These are phyloP conservation scores for Platichthys stellatus DNA, from an alignment of 2,113 vertebrate genomes.

Conservation along the genomic window DNA sequence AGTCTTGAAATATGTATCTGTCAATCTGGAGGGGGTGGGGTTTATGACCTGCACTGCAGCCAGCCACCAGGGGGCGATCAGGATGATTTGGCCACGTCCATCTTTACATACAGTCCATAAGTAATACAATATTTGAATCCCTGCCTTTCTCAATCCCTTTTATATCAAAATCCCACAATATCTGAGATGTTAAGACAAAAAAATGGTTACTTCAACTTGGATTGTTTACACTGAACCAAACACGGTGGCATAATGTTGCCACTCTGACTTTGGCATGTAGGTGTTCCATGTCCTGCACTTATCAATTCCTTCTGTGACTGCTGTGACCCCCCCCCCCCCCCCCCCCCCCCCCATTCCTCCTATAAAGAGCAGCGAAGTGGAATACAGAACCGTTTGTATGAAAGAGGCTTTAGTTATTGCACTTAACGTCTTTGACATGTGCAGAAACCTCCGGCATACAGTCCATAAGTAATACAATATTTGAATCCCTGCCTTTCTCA, in stretches of 20 bases:
- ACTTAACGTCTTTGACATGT: constrained; percentile 50
- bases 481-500: too few relatives aligned
- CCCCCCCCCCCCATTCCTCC: neutral
- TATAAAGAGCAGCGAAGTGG: neutral
- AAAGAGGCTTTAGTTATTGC: constrained; percentile 14
- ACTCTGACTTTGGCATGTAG: neutral
- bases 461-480: too few relatives aligned
- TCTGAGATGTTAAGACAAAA: neutral
- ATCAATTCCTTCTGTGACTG: neutral
- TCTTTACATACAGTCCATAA: too few relatives aligned
- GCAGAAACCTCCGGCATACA: constrained; percentile 38
- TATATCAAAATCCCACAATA: too few relatives aligned
- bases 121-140: too few relatives aligned
- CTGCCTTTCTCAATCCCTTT: too few relatives aligned
- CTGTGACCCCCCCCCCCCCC: too few relatives aligned
- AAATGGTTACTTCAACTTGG: neutral
- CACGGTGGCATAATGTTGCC: neutral
- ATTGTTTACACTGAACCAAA: neutral
- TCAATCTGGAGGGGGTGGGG: too few relatives aligned
- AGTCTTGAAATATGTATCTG: too few relatives aligned
- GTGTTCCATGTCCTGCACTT: neutral
- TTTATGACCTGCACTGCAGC: too few relatives aligned
- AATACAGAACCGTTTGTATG: neutral
- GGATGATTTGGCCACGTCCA: too few relatives aligned
- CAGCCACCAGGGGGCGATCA: too few relatives aligned